A percentile compares a stretch with the other conserved stretches of the same genome.
Evolutionary conservation across 1,140 invertebrate genomes (phyloP).

Genomic region (Aporrectodea caliginosa): DNA sequence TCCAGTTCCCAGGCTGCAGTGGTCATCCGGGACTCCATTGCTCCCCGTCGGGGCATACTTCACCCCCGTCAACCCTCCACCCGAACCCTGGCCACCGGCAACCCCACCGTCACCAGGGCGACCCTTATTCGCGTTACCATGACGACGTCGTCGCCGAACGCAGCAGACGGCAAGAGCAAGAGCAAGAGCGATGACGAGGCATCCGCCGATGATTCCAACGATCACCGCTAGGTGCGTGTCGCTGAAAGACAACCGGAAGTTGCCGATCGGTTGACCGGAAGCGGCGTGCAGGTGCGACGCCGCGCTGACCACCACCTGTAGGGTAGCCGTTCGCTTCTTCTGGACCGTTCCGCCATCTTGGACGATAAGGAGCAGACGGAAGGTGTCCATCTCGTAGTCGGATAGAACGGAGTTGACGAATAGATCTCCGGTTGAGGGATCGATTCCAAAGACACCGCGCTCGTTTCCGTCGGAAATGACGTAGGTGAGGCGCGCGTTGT

Average conservation of each 20-base stretch:
- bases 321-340: background rate
- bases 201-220: constrained; percentile 6
- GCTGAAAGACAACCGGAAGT: background rate
- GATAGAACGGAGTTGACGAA: background rate
- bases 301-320: background rate
- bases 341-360: background rate
- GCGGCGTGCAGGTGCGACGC: background rate
- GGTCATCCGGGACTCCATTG: background rate
- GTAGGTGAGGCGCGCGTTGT: constrained; percentile 22
- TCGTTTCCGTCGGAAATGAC: constrained; percentile 4
- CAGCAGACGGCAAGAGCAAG: constrained; percentile 7
- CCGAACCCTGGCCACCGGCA: background rate
- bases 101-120: background rate
- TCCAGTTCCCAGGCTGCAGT: background rate
- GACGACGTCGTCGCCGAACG: background rate
- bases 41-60: background rate
- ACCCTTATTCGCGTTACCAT: background rate
- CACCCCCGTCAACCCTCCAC: background rate
- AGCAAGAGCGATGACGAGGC: constrained; percentile 14
- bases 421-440: constrained; percentile 6
- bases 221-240: constrained; percentile 17
- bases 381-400: background rate
- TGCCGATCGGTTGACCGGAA: background rate
- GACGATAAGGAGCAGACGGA: background rate
- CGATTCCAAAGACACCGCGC: background rate